Percentiles rank a stretch among this genome's conserved stretches.
phyloP scores from a whole-genome alignment of 2,888 invertebrate species.

The Drosophila paramelanica region DNA sequence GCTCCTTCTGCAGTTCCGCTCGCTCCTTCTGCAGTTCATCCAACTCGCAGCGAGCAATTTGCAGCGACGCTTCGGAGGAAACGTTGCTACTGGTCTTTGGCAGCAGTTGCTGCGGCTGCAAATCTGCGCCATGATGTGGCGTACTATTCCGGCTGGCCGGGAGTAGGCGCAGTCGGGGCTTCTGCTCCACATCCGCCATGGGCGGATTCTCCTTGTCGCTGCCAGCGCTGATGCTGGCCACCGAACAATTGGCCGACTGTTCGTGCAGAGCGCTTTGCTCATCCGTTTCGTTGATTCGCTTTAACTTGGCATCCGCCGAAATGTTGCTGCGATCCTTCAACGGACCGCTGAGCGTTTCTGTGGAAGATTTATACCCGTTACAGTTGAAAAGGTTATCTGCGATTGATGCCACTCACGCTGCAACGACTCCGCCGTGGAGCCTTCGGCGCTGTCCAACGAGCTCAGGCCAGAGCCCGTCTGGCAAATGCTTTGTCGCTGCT shows the following conservation, averaged over 20 bases:
- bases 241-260: constrained; percentile 41
- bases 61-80: constrained; percentile 32
- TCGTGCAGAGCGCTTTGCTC: constrained; percentile 39
- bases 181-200: constrained; percentile 49
- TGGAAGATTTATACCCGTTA: not conserved
- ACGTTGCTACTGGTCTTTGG: constrained; percentile 50
- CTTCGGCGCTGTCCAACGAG: constrained; percentile 42
- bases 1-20: constrained; percentile 1
- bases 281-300: constrained; percentile 77
- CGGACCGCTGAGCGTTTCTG: constrained; percentile 61
- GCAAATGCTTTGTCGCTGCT: constrained; percentile 46
- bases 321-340: constrained; percentile 78
- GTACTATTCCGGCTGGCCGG: constrained; percentile 80
- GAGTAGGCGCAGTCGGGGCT: constrained; percentile 66
- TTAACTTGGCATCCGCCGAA: constrained; percentile 65
- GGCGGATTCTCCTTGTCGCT: constrained; percentile 78
- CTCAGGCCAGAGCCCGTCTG: constrained; percentile 37
- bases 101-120: constrained; percentile 45
- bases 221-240: constrained; percentile 60
- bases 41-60: constrained; percentile 48
- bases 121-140: constrained; percentile 60
- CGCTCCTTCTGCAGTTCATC: constrained; percentile 50
- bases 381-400: not conserved
- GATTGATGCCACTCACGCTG: constrained; percentile 44
- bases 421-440: constrained; percentile 56